Evolutionary conservation across 30 jellyfish, hydroid and myxozoan genomes (phyloP), one percentile per base, ranked within the genome.

Genomic region (Turritopsis dohrnii): DNA sequence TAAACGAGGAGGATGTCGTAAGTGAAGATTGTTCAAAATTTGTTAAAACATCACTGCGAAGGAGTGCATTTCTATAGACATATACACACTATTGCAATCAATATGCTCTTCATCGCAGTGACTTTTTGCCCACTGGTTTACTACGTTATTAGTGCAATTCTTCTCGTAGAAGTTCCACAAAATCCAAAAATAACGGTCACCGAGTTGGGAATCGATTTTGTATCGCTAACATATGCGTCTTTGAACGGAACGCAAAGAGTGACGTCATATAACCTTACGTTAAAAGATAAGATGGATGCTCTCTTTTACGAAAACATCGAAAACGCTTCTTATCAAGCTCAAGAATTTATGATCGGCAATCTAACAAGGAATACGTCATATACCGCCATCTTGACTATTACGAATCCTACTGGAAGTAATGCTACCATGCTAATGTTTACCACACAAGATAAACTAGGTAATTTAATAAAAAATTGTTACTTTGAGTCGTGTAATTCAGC

Each of bases 1-100:
- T 18, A 8, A 25, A 18, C 28, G 17, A 16, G 85, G 79, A 1
- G 28, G 53, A 79, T 77, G 85, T 66, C 22, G 85, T 69, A 69
- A n/a, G 77, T 69, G 13, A 41, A 41, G 13, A 13, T 41, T 41
- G 9, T 5, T 41, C 60, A 5, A 41, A 41, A 3, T 41, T 41
- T n/a, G n/a, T n/a, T n/a, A n/a, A n/a, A n/a, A n/a, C n/a, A n/a
- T n/a, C n/a, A n/a, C n/a, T n/a, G n/a, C n/a, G n/a, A n/a, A n/a
- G n/a, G n/a, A n/a, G n/a, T n/a, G n/a, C n/a, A n/a, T n/a, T n/a
- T n/a, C n/a, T n/a, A n/a, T n/a, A n/a, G n/a, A n/a, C n/a, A n/a
- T n/a, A n/a, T n/a, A n/a, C n/a, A n/a, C n/a, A n/a, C n/a, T n/a
- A n/a, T n/a, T n/a, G n/a, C n/a, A n/a, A n/a, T n/a, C n/a, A n/a